phyloP scores from a whole-genome alignment of 2,113 vertebrate species.

The Donacobius atricapilla region DNA sequence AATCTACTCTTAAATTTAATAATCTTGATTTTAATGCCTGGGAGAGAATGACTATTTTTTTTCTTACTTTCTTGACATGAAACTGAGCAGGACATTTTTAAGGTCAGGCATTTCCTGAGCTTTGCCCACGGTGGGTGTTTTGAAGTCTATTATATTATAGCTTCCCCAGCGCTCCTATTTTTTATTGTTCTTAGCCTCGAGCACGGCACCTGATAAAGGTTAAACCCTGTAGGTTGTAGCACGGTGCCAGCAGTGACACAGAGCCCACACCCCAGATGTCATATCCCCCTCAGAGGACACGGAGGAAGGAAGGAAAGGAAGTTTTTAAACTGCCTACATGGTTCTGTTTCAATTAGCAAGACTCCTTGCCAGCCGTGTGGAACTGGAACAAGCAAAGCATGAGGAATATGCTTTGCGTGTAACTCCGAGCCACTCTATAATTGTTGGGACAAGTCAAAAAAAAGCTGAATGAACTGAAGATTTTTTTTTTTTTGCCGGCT shows the following conservation, averaged over 20 bases:
- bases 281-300: background rate
- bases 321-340: background rate
- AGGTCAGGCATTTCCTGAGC: slow-evolving; percentile 41
- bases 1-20: slow-evolving; percentile 29
- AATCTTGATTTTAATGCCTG: slow-evolving; percentile 25
- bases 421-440: background rate
- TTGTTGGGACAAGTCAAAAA: background rate
- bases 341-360: background rate
- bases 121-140: slow-evolving; percentile 24
- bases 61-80: slow-evolving; percentile 1
- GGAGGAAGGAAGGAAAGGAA: slow-evolving; percentile 8
- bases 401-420: background rate
- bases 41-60: background rate
- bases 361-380: background rate
- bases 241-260: background rate
- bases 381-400: background rate
- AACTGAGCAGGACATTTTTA: slow-evolving; percentile 8
- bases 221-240: background rate
- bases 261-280: background rate
- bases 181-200: background rate
- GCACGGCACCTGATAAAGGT: background rate
- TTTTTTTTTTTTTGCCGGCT: background rate
- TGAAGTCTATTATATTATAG: background rate
- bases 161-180: background rate
- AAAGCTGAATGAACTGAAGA: background rate